Base-by-base conservation (phyloP, 1,140 invertebrate genomes). In the Solenopsis invicta region DNA sequence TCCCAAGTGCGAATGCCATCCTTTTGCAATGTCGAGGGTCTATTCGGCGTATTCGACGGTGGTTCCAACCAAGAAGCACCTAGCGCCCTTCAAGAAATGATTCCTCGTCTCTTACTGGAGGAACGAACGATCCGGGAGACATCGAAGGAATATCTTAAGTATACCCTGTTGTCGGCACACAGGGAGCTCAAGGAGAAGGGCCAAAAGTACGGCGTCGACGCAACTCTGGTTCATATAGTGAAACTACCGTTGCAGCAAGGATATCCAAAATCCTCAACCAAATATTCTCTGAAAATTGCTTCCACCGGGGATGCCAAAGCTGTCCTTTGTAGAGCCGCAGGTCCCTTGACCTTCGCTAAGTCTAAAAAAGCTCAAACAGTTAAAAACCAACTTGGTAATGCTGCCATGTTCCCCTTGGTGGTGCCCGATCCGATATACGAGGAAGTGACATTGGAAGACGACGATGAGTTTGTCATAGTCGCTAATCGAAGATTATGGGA, bases 1-100 rank as follows among this genome's bases (percentile, higher is more conserved):
- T 97, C 97, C 0, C 98, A 98, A 95, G 96, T 98, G 45, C 96
- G 98, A 62, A 95, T 98, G 84, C 97, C 97, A 48, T 96, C 97
- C 21, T 98, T 98, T 93, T 97, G 97, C 90, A 97, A 97, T 85
- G 96, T 96, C 41, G 98, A 98, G 94, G 97, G 97, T 1, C 94
- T 98, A 0, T 97, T 98, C 91, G 98, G 98, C 29, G 96, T 98
- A 86, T 98, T 98, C 91, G 98, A 98, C 91, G 97, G 97, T 0
- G 96, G 97, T 90, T 97, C 96, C 69, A 97, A 97, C 90, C 96
- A 96, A 62, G 96, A 96, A 91, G 96, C 97, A 21, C 97, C 97
- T 12, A 96, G 96, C 89, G 96, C 97, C 34, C 95, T 98, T 66
- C 97, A 97, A 71, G 97, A 97, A 91, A 96, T 97, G 77, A 96